phyloP scores from a whole-genome alignment of 1,140 invertebrate genomes.

The Leguminivora glycinivorella region DNA sequence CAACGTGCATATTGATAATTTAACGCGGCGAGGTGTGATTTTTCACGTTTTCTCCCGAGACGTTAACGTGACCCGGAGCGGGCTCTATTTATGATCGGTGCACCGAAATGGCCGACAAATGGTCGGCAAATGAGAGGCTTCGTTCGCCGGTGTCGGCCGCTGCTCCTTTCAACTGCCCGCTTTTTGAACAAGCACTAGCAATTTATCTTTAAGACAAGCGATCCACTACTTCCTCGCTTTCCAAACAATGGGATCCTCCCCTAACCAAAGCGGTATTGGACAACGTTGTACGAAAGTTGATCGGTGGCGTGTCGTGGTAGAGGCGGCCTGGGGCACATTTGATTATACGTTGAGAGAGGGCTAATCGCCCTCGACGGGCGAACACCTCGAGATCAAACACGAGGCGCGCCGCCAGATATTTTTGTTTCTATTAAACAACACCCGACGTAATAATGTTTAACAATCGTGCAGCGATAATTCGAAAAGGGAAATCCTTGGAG shows the following conservation, averaged over 20 bases:
- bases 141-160: slow-evolving; percentile 64
- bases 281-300: slow-evolving; percentile 16
- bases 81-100: slow-evolving; percentile 76
- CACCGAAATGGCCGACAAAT: slow-evolving; percentile 78
- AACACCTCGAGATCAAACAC: slow-evolving; percentile 79
- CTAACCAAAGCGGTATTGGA: slow-evolving; percentile 43
- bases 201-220: background rate
- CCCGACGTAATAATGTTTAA: slow-evolving; percentile 79
- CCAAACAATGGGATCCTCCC: background rate
- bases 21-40: slow-evolving; percentile 72
- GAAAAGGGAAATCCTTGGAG: slow-evolving; percentile 53
- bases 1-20: slow-evolving; percentile 51
- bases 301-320: slow-evolving; percentile 39
- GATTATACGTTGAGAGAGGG: slow-evolving; percentile 77
- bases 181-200: slow-evolving; percentile 44
- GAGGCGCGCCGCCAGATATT: slow-evolving; percentile 78
- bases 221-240: slow-evolving; percentile 45
- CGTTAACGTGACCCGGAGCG: slow-evolving; percentile 73
- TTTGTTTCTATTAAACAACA: slow-evolving; percentile 80
- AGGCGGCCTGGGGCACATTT: slow-evolving; percentile 71
- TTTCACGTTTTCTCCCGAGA: slow-evolving; percentile 73
- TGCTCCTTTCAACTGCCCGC: slow-evolving; percentile 54
- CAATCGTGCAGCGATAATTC: slow-evolving; percentile 78
- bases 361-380: slow-evolving; percentile 76
- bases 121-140: slow-evolving; percentile 78